These are phyloP conservation scores for Hylaea fasciaria DNA, from an alignment of 2,888 invertebrate genomes.

Conservation along the genomic window DNA sequence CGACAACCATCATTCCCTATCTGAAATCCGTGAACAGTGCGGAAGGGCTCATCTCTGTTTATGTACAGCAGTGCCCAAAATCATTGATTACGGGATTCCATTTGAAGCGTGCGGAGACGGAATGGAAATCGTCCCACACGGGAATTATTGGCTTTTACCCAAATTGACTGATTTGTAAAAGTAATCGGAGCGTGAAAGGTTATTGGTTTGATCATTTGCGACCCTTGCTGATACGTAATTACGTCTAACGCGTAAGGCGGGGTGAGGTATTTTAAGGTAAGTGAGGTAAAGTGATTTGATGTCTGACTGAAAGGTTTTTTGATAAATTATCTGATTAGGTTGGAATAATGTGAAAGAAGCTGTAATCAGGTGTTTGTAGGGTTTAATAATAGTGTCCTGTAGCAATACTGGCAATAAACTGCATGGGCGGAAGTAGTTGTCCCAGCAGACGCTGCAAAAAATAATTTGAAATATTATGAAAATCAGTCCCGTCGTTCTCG, in stretches of 20 bases:
- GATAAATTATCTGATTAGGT: constrained; percentile 10
- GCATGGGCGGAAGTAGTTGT: no score
- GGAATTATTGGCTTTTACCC: constrained; percentile 35
- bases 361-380: not conserved
- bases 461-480: no score
- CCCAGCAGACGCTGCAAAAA: no score
- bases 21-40: constrained; percentile 1
- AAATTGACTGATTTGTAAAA: constrained; percentile 40
- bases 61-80: constrained; percentile 23
- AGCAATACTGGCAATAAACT: no score
- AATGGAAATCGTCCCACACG: constrained; percentile 35
- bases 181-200: constrained; percentile 36
- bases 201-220: constrained; percentile 27
- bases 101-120: constrained; percentile 21
- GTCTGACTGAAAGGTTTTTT: constrained; percentile 8
- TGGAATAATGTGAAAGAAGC: not conserved
- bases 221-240: no score
- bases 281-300: constrained; percentile 9
- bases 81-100: constrained; percentile 37
- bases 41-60: constrained; percentile 8
- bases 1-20: not conserved
- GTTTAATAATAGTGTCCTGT: no score
- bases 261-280: not conserved
- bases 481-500: no score
- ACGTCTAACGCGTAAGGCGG: constrained; percentile 29